Base-by-base conservation (phyloP, 2,797 vertebrate species). In the Petrocephalus schoutedeni region DNA sequence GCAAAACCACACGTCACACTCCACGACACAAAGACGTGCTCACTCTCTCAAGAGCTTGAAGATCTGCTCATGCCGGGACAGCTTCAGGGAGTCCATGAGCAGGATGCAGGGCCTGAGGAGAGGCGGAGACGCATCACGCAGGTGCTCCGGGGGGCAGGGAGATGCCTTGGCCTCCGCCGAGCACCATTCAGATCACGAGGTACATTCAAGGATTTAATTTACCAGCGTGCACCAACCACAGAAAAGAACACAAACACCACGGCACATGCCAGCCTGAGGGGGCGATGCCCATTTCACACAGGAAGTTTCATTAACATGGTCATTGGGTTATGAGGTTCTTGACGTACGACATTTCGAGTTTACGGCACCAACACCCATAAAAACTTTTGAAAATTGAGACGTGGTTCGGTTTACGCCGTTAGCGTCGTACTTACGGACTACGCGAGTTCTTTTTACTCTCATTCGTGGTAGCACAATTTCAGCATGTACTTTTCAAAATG, bases 61-160 rank as follows among this genome's bases (percentile, higher is more conserved):
- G 90, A 98, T 97, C 28, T 97, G 97, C 92, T 98, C 96, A 19
- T 97, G 93, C 51, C 96, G 97, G 87, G 95, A 96, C 19, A 97
- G 94, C 94, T 98, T 99, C 89, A 99, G 94, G 88, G 98, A 99
- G 93, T 99, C 98, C 90, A 99, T 96, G 91, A 99, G 96, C 32
- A 99, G 97, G 93, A 99, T 98, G 87, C 98, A 99, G 23, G 98
- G 97, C 91, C 98, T 99, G 90, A n/a, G 92, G 86, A 45, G n/a
- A 14, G 45, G 9, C 8, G 12, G 41, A 83, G 19, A 74, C 2
- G 36, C 71, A 16, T 45, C 36, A 45, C 14, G 6, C 28, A 14
- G 5, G 16, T 19, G 36, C 36, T 8, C 16, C 1, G 12, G 64
- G 28, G 61, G 64, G 23, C 23, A 1, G 8, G 12, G 61, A 32